These are phyloP conservation scores for Takifugu flavidus DNA, from an alignment of 2,113 vertebrate species.

Conservation along the genomic window DNA sequence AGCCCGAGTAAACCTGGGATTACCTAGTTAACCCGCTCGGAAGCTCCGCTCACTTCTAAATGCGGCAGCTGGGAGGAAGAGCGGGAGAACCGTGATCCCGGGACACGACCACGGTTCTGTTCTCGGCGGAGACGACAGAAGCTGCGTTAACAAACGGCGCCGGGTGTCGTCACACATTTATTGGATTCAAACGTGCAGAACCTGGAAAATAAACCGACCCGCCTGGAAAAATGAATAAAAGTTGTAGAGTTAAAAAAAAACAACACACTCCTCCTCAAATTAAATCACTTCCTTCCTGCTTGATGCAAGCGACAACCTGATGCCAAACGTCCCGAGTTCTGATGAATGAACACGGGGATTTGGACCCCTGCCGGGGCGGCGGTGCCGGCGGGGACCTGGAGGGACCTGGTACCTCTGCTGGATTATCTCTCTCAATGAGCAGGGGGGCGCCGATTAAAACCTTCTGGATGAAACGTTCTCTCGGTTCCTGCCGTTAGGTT, in stretches of 20 bases:
- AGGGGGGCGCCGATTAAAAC: constrained; percentile 18
- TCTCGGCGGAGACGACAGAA: too few relatives aligned
- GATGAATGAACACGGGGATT: constrained; percentile 25
- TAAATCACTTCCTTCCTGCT: constrained; percentile 27
- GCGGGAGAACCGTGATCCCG: neutral
- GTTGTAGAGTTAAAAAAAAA: neutral
- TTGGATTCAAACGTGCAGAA: constrained; percentile 29
- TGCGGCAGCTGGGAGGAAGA: neutral
- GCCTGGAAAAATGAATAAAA: neutral
- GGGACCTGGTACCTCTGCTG: constrained; percentile 15
- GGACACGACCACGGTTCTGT: too few relatives aligned
- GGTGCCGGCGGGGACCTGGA: constrained; percentile 17
- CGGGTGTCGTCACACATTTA: constrained; percentile 23
- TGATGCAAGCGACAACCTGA: constrained; percentile 30
- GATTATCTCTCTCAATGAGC: constrained; percentile 27
- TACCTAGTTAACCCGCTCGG: constrained; percentile 7
- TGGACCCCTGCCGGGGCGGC: constrained; percentile 18
- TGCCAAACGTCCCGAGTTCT: constrained; percentile 8
- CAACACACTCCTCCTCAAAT: neutral
- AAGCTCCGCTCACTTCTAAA: neutral
- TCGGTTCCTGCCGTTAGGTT: constrained; percentile 54
- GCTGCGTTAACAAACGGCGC: neutral
- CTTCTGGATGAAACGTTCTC: neutral
- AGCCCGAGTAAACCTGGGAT: constrained; percentile 19
- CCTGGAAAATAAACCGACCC: neutral